Conservation (phyloP, 2,113 vertebrate species). For the Pardalotus punctatus region DNA sequence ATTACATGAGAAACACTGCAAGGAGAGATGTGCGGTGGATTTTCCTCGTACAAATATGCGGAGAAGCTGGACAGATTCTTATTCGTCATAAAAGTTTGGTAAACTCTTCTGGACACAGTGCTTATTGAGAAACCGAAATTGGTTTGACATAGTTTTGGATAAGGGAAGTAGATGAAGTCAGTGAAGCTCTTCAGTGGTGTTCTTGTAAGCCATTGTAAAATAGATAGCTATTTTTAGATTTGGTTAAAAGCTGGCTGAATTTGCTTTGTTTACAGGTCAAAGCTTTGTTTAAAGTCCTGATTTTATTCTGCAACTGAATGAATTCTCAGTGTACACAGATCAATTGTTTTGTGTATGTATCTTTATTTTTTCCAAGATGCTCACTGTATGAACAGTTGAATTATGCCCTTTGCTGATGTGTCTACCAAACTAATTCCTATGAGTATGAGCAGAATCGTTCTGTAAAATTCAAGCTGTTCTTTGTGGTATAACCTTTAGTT, state of each 20-base stretch:
- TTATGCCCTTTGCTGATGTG: slow-evolving; percentile 75
- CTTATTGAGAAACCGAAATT: slow-evolving; percentile 71
- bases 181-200: slow-evolving; percentile 67
- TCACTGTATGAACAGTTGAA: slow-evolving; percentile 76
- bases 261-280: slow-evolving; percentile 79
- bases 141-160: slow-evolving; percentile 64
- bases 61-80: slow-evolving; percentile 62
- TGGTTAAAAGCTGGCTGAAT: slow-evolving; percentile 77
- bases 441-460: slow-evolving; percentile 75
- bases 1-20: slow-evolving; percentile 51
- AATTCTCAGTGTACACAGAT: slow-evolving; percentile 78
- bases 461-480: slow-evolving; percentile 76
- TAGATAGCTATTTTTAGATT: slow-evolving; percentile 74
- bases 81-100: slow-evolving; percentile 41
- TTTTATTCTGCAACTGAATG: slow-evolving; percentile 80
- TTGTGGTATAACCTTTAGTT: slow-evolving; percentile 75
- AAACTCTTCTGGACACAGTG: slow-evolving; percentile 61
- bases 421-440: slow-evolving; percentile 73
- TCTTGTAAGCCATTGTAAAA: slow-evolving; percentile 76
- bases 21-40: slow-evolving; percentile 46
- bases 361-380: slow-evolving; percentile 74
- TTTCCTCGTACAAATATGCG: slow-evolving; percentile 41
- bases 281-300: slow-evolving; percentile 76
- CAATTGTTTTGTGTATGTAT: slow-evolving; percentile 78
- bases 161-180: slow-evolving; percentile 68